These are phyloP conservation scores for Pseudomyrmex concolor DNA, from an alignment of 1,140 invertebrate species.

Conservation along the genomic window DNA sequence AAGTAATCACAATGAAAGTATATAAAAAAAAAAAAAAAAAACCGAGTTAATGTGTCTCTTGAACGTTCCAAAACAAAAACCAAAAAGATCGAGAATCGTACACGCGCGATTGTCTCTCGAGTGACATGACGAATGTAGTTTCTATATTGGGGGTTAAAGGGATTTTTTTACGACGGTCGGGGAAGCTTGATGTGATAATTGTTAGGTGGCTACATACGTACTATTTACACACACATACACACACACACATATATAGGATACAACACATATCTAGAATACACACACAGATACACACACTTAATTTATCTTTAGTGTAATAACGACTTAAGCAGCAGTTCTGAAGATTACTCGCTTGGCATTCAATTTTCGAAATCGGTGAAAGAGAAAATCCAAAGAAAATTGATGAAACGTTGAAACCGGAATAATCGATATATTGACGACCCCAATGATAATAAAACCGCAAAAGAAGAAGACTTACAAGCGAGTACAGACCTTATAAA, in stretches of 20 bases:
- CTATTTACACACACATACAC: conserved; percentile 13
- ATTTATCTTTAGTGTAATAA: conserved; percentile 18
- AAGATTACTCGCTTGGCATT: conserved; percentile 22
- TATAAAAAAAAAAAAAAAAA: conserved; percentile 8
- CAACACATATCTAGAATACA: conserved; percentile 4
- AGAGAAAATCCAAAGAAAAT: neutral
- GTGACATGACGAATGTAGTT: conserved; percentile 45
- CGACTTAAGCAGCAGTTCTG: conserved; percentile 4
- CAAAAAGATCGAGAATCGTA: neutral
- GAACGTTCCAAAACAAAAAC: too few relatives aligned
- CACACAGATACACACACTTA: neutral
- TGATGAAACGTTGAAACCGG: neutral
- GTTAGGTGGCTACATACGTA: conserved; percentile 40
- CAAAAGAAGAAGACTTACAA: conserved; percentile 54
- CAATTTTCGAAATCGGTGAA: neutral
- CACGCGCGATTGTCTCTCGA: conserved; percentile 38
- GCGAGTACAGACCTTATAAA: conserved; percentile 37
- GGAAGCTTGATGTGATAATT: conserved; percentile 47
- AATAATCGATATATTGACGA: neutral
- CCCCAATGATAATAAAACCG: neutral
- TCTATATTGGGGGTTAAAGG: conserved; percentile 27
- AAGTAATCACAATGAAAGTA: conserved; percentile 80
- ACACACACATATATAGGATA: conserved; percentile 36
- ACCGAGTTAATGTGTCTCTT: conserved; percentile 8
- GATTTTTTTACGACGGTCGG: conserved; percentile 37